Conservation (phyloP, 2,113 vertebrate species). For the Probosciger aterrimus region DNA sequence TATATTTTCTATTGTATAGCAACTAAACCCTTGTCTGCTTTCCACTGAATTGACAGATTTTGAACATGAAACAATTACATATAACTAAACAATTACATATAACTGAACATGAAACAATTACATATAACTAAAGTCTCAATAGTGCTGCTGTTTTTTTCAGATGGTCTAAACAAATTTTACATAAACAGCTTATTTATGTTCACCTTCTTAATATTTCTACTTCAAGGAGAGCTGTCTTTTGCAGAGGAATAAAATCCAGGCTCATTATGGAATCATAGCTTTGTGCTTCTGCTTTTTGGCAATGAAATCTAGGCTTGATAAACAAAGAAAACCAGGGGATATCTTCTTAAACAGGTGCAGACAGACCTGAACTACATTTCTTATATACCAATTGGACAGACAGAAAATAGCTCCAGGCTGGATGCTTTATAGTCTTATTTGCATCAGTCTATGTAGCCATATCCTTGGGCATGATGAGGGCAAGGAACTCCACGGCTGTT, state of each 20-base stretch:
- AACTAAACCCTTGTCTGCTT: background rate
- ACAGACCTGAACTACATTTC: background rate
- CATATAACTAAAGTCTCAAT: background rate
- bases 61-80: background rate
- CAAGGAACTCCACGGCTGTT: background rate
- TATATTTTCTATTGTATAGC: background rate
- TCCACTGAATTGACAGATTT: background rate
- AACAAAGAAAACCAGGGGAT: background rate
- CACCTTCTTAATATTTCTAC: background rate
- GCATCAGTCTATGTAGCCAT: background rate
- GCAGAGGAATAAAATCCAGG: background rate
- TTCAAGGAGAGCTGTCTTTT: background rate
- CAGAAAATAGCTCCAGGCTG: background rate
- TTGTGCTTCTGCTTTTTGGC: background rate
- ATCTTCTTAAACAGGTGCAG: background rate
- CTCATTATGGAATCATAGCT: background rate
- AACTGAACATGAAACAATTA: background rate
- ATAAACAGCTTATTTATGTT: background rate
- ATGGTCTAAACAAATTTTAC: background rate
- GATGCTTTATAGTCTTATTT: background rate
- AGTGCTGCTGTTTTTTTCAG: background rate
- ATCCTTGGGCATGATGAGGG: background rate
- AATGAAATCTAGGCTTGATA: background rate
- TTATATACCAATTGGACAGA: rapidly evolving
- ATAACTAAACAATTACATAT: background rate